phyloP scores from a whole-genome alignment of 2,797 vertebrate species.

The Lutjanus campechanus region DNA sequence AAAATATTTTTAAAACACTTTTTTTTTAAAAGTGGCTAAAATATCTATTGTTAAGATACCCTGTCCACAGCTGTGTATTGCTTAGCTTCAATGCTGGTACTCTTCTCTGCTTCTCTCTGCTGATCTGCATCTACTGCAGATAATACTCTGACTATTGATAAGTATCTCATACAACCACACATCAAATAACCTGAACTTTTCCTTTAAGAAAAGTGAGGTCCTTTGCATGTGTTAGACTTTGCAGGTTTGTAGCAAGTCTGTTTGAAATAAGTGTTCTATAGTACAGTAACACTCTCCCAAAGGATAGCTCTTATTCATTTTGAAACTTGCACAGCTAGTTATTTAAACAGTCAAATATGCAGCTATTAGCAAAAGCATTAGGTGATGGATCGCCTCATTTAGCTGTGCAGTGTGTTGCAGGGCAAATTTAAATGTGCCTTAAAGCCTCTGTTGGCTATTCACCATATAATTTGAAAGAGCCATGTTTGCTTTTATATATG shows the following conservation, averaged over 20 bases:
- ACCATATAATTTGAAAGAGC: conserved; percentile 35
- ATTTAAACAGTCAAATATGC: conserved; percentile 55
- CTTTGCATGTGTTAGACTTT: background rate
- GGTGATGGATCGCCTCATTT: conserved; percentile 61
- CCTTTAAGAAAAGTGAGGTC: no score
- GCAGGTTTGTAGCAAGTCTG: background rate
- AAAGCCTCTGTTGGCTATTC: conserved; percentile 30
- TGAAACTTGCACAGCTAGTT: conserved; percentile 35
- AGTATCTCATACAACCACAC: no score
- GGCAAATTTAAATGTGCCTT: conserved; percentile 43
- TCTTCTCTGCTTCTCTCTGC: no score
- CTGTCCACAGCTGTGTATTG: no score
- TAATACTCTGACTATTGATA: no score
- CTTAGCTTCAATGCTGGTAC: no score
- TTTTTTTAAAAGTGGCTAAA: no score
- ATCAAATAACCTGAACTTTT: no score
- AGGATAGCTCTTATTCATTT: conserved; percentile 31
- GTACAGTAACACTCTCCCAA: conserved; percentile 6
- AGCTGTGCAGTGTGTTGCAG: conserved; percentile 20
- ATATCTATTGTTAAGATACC: no score
- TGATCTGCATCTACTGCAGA: no score
- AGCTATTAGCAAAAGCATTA: conserved; percentile 46
- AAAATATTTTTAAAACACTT: no score
- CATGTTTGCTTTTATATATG: conserved; percentile 27
- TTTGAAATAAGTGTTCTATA: background rate